Evolutionary conservation across 2,888 invertebrate species (phyloP), one percentile per base, ranked within the genome.

Genomic region (Epinotia ramella): DNA sequence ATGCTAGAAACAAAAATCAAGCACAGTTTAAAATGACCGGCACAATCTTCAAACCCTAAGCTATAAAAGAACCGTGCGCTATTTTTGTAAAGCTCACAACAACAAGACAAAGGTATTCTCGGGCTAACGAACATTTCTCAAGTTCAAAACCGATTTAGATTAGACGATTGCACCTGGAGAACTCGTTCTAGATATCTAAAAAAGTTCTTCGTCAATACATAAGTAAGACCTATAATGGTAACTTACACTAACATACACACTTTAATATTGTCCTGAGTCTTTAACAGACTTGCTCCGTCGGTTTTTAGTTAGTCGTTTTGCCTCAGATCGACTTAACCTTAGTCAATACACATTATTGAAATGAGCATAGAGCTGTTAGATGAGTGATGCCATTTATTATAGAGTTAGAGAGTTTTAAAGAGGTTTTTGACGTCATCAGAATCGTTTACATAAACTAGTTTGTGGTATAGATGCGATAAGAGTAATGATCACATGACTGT

Each of bases 321-420:
- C 18, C 53, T 62, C 49, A 71, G 46, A 64, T 20, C 65, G 49
- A 53, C 66, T 44, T 46, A 33, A 62, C 65, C 62, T 76, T 71
- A 75, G 74, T 74, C 69, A 74, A 69, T 69, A 71, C 62, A 53
- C 75, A 56, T 76, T 76, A 71, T 71, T 76, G 11, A 62, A 76
- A 76, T 71, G 66, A 63, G 57, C 49, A 69, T 59, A 64, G 40
- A 40, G 59, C 28, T 75, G 49, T 73, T 49, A 28, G 40, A 67
- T 67, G 44, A 69, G 20, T 12, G 28, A 46, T 59, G 59, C 49
- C 59, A 6, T 65, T 66, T 53, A 59, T 60, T 53, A 65, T 60
- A 67, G 13, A 67, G 40, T 18, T 7, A 18, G 40, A 40, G 57
- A 13, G 18, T 5, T 44, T 24, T 67, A 9, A 49, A 66, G 12